phyloP scores from a whole-genome alignment of 2,797 vertebrate species.

The Betta splendens region DNA sequence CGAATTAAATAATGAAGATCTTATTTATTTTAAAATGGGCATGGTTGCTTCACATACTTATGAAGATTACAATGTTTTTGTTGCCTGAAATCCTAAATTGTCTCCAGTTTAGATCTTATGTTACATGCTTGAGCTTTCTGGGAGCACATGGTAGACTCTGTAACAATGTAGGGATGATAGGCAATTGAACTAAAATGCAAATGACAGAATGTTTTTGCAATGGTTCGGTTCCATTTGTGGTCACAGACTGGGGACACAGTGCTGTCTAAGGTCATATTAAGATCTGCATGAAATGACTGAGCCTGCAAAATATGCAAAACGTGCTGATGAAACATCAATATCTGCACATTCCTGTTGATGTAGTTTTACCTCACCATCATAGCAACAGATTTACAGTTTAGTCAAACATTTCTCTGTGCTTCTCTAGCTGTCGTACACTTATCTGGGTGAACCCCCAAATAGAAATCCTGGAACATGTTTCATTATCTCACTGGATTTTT shows the following conservation, averaged over 20 bases:
- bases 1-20: constrained; percentile 1
- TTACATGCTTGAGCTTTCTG: constrained; percentile 9
- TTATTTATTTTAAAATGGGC: not conserved
- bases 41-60: constrained; percentile 10
- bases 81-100: too few species aligned
- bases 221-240: not conserved
- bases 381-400: not conserved
- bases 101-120: not conserved
- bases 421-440: not conserved
- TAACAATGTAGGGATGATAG: constrained; percentile 6
- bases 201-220: not conserved
- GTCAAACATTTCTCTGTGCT: not conserved
- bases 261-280: not conserved
- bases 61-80: too few species aligned
- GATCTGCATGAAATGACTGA: not conserved
- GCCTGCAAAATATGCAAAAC: too few species aligned
- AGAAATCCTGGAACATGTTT: not conserved
- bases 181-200: not conserved
- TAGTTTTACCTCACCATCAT: not conserved
- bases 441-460: constrained; percentile 3
- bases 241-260: not conserved
- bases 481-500: not conserved
- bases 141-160: constrained; percentile 6
- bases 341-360: not conserved
- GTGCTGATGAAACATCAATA: not conserved